These are phyloP conservation scores for Oscheius sp. DNA, from an alignment of 2,888 invertebrate species.

Conservation along the genomic window DNA sequence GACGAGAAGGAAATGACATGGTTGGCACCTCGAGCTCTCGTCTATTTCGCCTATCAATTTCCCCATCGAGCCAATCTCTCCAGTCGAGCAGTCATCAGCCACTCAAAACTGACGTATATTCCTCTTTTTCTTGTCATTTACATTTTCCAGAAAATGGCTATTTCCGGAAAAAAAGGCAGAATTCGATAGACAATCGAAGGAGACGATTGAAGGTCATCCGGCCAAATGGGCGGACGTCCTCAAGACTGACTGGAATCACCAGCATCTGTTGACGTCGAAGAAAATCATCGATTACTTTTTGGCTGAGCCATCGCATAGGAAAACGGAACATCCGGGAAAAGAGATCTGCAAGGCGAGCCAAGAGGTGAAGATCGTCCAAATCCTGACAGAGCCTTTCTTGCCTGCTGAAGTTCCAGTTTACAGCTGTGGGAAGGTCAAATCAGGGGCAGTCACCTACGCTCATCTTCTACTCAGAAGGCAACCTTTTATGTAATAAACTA, in stretches of 20 bases:
- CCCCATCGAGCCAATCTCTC: conserved; percentile 8
- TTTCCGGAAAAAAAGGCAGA: not conserved
- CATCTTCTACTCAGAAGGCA: not conserved
- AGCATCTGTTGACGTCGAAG: too few relatives aligned
- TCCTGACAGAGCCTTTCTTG: conserved; percentile 5
- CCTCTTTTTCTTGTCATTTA: too few relatives aligned
- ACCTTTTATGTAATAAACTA: not conserved
- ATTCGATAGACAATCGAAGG: too few relatives aligned
- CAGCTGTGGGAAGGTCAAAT: not conserved
- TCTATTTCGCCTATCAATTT: conserved; percentile 16
- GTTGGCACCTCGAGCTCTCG: not conserved
- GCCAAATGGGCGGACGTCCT: too few relatives aligned
- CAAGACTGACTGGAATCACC: too few relatives aligned
- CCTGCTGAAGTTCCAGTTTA: not conserved
- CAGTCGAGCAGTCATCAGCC: not conserved
- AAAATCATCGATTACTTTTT: not conserved
- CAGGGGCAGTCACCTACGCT: not conserved
- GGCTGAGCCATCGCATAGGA: conserved; percentile 6
- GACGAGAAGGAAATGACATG: not conserved
- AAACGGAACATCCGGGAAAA: conserved; percentile 5
- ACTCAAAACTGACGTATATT: too few relatives aligned
- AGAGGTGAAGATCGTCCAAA: not conserved
- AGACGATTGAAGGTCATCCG: too few relatives aligned
- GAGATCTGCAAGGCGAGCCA: not conserved
- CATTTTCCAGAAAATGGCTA: not conserved